Base-by-base conservation (phyloP, 2,888 invertebrate species). In the Netelia melanura region DNA sequence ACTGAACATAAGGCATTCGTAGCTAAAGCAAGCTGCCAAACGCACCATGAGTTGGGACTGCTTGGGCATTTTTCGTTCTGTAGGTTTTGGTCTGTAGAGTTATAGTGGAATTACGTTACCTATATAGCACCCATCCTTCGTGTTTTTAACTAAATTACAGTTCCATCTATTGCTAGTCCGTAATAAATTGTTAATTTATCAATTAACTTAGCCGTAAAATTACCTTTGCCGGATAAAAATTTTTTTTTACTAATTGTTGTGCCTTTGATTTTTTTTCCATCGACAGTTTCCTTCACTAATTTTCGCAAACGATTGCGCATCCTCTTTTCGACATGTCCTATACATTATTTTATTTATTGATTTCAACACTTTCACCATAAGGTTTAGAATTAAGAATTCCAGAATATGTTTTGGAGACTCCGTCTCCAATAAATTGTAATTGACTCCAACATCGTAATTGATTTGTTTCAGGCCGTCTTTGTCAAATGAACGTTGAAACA, bases 51-150 rank as follows among this genome's bases (percentile, higher is more conserved):
- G 44, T 85, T 81, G 17, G 58, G 14, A n/a, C 86, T 81, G 11
- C 30, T 79, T 67, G 89, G 88, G 64, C 87, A 89, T 11, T 82
- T 67, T 17, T 85, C 64, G 64, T 90, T 89, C 68, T 88, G 82
- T 6, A 88, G 89, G 23, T 88, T 86, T n/a, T 86, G 70, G 30
- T 89, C 87, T 9, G 88, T 88, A 1, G 88, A 89, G 52, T 86
- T 74, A 25, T 87, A 88, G 68, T 89, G 88, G 64, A 88, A 62
- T 17, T 86, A 80, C 6, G 88, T 90, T 14, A 87, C 89, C 79
- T 82, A 88, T 21, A 90, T 88, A 14, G 52, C 76, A 14, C 74
- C 67, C 70, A 10, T 77, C 67, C 70, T 58, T 83, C 83, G 76
- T 83, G 30, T 85, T 80, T n/a, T 77, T 77, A 8, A 74, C 77